Base-by-base conservation (phyloP, 2,888 invertebrate species). In the Dryococelus australis region DNA sequence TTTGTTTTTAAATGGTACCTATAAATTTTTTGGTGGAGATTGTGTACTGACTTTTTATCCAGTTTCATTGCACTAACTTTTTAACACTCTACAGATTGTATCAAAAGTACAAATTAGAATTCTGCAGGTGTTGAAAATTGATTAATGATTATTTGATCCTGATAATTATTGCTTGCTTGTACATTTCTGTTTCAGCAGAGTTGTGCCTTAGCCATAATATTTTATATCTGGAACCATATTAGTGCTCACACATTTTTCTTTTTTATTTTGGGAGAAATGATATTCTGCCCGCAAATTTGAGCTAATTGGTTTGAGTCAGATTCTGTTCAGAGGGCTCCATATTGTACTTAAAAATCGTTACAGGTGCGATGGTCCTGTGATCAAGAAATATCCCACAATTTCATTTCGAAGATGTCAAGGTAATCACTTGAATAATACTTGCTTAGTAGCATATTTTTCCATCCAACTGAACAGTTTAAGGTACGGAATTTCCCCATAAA, bases 401-500 rank as follows among this genome's bases (percentile, higher is more conserved):
- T 87, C 87, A 86, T 88, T 87, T 83, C 86, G 88, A 24, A 85
- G 87, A n/a, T 78, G 88, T 84, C 88, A 88, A 87, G 89, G 89
- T 89, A 86, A 84, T 13, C 24, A 51, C 16, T 35, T 24, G 84
- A 26, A n/a, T 27, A 35, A n/a, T 81, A 35, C 2, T 43, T 47
- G 43, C 16, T 84, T 47, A 26, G 86, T 78, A 47, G 28, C 35
- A 13, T 86, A 28, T 87, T 83, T 81, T 87, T 27, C 47, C 84
- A 83, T 26, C 81, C n/a, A 12, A 13, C n/a, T 28, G 24, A n/a
- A n/a, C 78, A 51, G 20, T 43, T 47, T 20, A 86, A 28, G 84
- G 84, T 43, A n/a, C 20, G 80, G 43, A 83, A 28, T 43, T 26
- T 43, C 13, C 24, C 35, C 35, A 28, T 28, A 35, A 80, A 80